A percentile compares a stretch with the other conserved stretches of the same genome.
phyloP scores from a whole-genome alignment of 2,797 vertebrate species.

The Jordanella pulchra region DNA sequence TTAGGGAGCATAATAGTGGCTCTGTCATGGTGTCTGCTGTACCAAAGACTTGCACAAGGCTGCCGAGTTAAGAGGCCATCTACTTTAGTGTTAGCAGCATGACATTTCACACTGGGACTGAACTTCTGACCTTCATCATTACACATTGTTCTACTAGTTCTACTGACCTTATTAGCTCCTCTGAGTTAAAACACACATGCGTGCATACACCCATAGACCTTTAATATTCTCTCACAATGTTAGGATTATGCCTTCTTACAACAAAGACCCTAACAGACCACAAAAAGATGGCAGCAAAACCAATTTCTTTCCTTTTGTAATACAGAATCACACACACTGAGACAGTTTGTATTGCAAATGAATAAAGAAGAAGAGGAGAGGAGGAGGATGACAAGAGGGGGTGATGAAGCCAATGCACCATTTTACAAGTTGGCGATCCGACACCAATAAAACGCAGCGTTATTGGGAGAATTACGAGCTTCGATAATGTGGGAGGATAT shows the following conservation, averaged over 20 bases:
- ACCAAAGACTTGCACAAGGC: constrained; percentile 34
- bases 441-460: constrained; percentile 69
- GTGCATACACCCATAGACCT: constrained; percentile 16
- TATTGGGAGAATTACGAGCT: constrained; percentile 62
- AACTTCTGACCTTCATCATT: constrained; percentile 70
- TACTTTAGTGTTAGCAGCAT: constrained; percentile 60
- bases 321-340: constrained; percentile 3
- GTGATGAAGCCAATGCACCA: constrained; percentile 58
- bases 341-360: constrained; percentile 44
- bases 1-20: constrained; percentile 50
- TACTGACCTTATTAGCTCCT: constrained; percentile 67
- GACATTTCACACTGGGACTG: constrained; percentile 62
- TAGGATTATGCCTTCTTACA: constrained; percentile 41
- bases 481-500: constrained; percentile 66
- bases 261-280: constrained; percentile 35
- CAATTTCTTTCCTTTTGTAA: constrained; percentile 32
- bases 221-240: constrained; percentile 48
- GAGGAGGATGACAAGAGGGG: constrained; percentile 41
- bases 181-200: constrained; percentile 41
- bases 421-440: constrained; percentile 67
- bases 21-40: constrained; percentile 31
- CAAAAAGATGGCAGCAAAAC: not conserved
- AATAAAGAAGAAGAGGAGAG: constrained; percentile 56
- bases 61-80: constrained; percentile 59
- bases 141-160: constrained; percentile 53